Percentiles rank a stretch among this genome's conserved stretches.
phyloP scores from a whole-genome alignment of 2,888 invertebrate genomes.

The Fragum sueziense region DNA sequence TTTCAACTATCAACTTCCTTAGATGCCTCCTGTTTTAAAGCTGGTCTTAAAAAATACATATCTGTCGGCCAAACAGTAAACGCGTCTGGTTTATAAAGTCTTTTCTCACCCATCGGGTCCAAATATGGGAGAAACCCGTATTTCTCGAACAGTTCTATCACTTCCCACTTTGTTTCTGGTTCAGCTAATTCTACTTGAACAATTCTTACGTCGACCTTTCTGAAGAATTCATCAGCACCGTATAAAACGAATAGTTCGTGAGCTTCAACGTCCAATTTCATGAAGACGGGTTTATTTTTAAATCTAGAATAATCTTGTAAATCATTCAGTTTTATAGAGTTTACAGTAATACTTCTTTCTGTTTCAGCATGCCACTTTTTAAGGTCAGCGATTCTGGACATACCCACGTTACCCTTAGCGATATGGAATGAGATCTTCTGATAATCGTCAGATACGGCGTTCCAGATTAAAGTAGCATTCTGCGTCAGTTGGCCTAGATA shows the following conservation, averaged over 20 bases:
- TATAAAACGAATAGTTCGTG: slow-evolving; percentile 7
- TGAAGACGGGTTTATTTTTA: slow-evolving; percentile 11
- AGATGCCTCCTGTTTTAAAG: background rate
- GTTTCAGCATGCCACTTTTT: background rate
- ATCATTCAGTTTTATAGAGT: background rate
- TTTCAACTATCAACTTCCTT: background rate
- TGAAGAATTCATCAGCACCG: slow-evolving; percentile 15
- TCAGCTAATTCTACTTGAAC: slow-evolving; percentile 7
- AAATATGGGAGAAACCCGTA: background rate
- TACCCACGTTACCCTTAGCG: slow-evolving; percentile 7
- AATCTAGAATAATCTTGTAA: slow-evolving; percentile 1
- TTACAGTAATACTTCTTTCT: background rate
- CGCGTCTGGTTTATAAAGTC: background rate
- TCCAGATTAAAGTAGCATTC: slow-evolving; percentile 7
- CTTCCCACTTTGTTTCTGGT: slow-evolving; percentile 12
- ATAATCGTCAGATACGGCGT: background rate
- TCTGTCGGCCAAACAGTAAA: slow-evolving; percentile 10
- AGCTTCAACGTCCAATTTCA: slow-evolving; percentile 15
- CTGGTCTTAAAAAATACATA: background rate
- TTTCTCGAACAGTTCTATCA: slow-evolving; percentile 10
- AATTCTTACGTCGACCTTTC: slow-evolving; percentile 11
- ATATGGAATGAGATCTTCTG: background rate
- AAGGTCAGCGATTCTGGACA: slow-evolving; percentile 5
- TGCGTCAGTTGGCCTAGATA: slow-evolving; percentile 3
- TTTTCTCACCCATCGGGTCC: background rate